Evolutionary conservation across 1,140 invertebrate species (phyloP), one percentile per base, ranked within the genome.

Genomic region (Drosophila sp.): DNA sequence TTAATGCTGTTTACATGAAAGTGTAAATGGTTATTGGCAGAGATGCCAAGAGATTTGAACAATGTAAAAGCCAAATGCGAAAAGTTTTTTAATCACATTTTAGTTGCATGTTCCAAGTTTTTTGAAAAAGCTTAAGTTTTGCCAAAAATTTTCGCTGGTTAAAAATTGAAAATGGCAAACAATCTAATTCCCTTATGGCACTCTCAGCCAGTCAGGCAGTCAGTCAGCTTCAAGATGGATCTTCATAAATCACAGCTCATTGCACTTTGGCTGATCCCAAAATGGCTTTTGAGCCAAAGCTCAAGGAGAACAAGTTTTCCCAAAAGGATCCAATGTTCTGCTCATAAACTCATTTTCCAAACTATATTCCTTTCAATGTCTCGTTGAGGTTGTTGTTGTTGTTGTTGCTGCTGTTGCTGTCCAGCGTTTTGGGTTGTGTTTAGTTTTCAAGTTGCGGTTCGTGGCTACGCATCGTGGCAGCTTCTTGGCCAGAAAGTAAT

Each of bases 401-500:
- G 54, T 30, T 70, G 25, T 35, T 63, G 27, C 23, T 63, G 41
- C 25, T 64, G 35, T 38, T 70, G 56, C 57, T 47, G 62, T 66
- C 44, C 44, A 50, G 44, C 77, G 77, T 67, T 66, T 76, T 29
- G 56, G 55, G 67, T 69, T 72, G 84, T 79, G 68, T 84, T 86
- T 84, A 78, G 85, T 83, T 89, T 83, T 70, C 69, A 80, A 76
- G 58, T 89, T 89, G 76, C 65, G 80, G 79, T 76, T 68, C 61
- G 70, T 85, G 81, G 81, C 40, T 78, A 61, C 17, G 70, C 64
- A 63, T 72, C 70, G 55, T 27, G 76, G 72, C 84, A 80, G 55
- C 76, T 76, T 80, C 84, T 89, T 87, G 84, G 84, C 84, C 84
- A 89, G 72, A 87, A 87, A 84, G 84, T 89, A 89, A 89, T 84